Evolutionary conservation across 2,888 invertebrate genomes (phyloP), one percentile per base, ranked within the genome.

Genomic region (Sceliomorpha sp.): DNA sequence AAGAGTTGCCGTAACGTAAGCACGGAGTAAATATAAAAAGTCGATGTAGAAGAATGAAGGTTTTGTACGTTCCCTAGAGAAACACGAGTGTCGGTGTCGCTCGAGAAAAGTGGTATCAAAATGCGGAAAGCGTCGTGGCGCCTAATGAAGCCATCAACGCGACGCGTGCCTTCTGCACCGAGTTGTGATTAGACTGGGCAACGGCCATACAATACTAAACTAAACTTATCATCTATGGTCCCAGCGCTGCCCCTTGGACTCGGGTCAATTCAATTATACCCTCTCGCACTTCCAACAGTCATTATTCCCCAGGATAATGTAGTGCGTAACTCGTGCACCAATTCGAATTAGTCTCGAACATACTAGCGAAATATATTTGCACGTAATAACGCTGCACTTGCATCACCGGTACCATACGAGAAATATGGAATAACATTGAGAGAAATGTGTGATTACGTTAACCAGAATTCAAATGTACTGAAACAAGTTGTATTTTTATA

Each of bases 91-190:
- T 59, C 62, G 47, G 31, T 48, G 55, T 44, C 59, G 70, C 60
- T 59, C 26, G 62, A 64, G 76, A 78, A 77, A 77, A 80, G 75
- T 76, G 68, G 73, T 74, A 85, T 86, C 83, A 80, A 76, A 79
- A 87, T 86, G 83, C 87, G 75, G 77, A 64, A 62, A 75, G 81
- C 84, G 84, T 86, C 78, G 74, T 72, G 72, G 73, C 82, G 83
- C 81, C 83, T 87, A 86, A 87, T 86, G 86, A 86, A 82, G 83
- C 81, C 81, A 86, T 87, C 84, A 81, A 76, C 55, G 53, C 67
- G 79, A 81, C 80, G 83, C 86, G 86, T 86, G 87, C 82, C 81
- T 78, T 76, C 63, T 60, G 76, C 74, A 64, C 73, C 58, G 64
- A 77, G 74, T 83, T 80, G 79, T 86, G 86, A 86, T 85, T 86